phyloP scores from a whole-genome alignment of 2,888 invertebrate species.

The Pemphredon lugubris region DNA sequence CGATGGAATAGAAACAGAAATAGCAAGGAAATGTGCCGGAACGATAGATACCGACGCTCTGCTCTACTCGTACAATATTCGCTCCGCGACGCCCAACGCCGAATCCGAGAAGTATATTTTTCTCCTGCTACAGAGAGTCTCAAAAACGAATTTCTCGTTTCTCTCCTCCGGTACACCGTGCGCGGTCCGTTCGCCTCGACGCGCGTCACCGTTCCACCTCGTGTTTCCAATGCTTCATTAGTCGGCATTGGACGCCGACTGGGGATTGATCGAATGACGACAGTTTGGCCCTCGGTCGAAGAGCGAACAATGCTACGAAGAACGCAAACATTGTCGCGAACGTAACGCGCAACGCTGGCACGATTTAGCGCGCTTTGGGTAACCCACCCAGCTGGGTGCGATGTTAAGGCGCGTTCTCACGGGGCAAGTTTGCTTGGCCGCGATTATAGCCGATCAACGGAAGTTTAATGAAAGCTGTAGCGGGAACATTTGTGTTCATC shows the following conservation, averaged over 20 bases:
- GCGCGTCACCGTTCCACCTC: background rate
- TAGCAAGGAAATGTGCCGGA: slow-evolving; percentile 25
- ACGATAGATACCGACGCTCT: slow-evolving; percentile 5
- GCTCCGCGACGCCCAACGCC: too few relatives aligned
- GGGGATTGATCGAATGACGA: slow-evolving; percentile 10
- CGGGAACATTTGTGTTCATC: too few relatives aligned
- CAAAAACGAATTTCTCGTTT: background rate
- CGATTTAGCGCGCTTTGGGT: background rate
- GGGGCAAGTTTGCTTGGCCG: too few relatives aligned
- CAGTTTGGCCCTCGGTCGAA: slow-evolving; percentile 5
- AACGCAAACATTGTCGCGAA: slow-evolving; percentile 22
- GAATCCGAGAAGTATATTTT: background rate
- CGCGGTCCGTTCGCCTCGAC: background rate
- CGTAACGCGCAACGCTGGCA: background rate
- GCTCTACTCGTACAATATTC: too few relatives aligned
- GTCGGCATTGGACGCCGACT: background rate
- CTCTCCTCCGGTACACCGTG: background rate
- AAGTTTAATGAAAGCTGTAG: too few relatives aligned
- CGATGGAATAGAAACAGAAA: slow-evolving; percentile 42
- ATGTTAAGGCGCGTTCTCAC: slow-evolving; percentile 1
- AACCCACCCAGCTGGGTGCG: background rate
- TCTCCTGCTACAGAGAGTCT: too few relatives aligned
- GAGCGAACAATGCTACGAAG: slow-evolving; percentile 8
- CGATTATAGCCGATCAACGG: too few relatives aligned
- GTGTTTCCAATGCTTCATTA: slow-evolving; percentile 24